Evolutionary conservation across 2,888 invertebrate genomes (phyloP), one percentile per base, ranked within the genome.

Genomic region (Morinoia aosen): DNA sequence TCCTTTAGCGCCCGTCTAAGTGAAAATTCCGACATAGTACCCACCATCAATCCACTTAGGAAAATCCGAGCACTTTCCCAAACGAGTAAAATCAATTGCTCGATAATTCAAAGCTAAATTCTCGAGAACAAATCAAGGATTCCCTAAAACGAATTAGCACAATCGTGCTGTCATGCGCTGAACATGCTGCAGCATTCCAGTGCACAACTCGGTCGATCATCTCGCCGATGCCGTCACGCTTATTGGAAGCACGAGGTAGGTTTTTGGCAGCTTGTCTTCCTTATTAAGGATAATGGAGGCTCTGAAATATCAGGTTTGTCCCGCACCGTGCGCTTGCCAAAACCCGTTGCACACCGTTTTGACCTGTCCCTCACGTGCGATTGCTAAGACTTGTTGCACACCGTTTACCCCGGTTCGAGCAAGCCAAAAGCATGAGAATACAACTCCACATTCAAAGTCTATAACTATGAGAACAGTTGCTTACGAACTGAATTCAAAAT

Each of bases 281-380:
- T 76, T 76, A 76, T 76, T 76, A 76, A 76, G 76, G 76, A 76
- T 76, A 76, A 76, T 76, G 76, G 76, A 76, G 33, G 76, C 76
- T 76, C 76, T 76, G 76, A 76, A 76, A 76, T 76, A 76, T 19
- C 76, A 76, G 76, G 76, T 76, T 33, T 16, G 76, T 76, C 3
- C 76, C 16, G 25, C 76, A 7, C 16, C 76, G 33, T 16, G 25
- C 76, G 10, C 33, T 76, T 76, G 76, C 76, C 76, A 76, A 76
- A 33, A 25, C 76, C 25, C 25, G 76, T 76, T 76, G 76, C 10
- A 33, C 19, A 76, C 33, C 33, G 33, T 25, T 33, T 76, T 76
- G 10, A 76, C 19, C 76, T 76, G 25, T 10, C 76, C 76, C 0
- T 33, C 48, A 48, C 76, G 33, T 10, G 25, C 10, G 76, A 10